These are phyloP conservation scores for Cromileptes altivelis DNA, from an alignment of 2,113 vertebrate species.

Conservation along the genomic window DNA sequence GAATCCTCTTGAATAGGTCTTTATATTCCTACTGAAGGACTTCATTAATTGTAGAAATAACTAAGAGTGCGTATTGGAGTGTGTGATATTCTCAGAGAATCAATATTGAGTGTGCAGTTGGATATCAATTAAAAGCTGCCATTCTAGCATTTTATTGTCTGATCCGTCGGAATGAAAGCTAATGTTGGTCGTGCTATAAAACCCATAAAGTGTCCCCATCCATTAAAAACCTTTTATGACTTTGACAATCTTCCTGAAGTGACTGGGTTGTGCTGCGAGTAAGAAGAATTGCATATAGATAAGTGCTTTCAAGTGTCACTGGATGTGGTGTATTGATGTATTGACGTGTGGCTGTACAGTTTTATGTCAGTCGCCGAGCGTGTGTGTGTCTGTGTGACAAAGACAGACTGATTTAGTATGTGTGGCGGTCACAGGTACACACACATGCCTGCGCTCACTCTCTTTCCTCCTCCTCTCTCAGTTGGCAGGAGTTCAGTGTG, in stretches of 20 bases:
- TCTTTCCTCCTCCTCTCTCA: slow-evolving; percentile 14
- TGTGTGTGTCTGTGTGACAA: slow-evolving; percentile 11
- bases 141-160: slow-evolving; percentile 51
- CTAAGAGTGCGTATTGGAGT: slow-evolving; percentile 41
- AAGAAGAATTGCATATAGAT: slow-evolving; percentile 45
- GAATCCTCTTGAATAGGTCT: slow-evolving; percentile 31
- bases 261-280: slow-evolving; percentile 30
- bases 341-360: slow-evolving; percentile 45
- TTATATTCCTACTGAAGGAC: slow-evolving; percentile 29
- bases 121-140: slow-evolving; percentile 69
- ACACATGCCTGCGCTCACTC: background rate
- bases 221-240: slow-evolving; percentile 72
- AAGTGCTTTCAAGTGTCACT: slow-evolving; percentile 52
- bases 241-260: slow-evolving; percentile 55
- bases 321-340: slow-evolving; percentile 46
- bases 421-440: slow-evolving; percentile 23
- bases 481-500: slow-evolving; percentile 48
- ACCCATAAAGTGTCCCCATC: slow-evolving; percentile 62
- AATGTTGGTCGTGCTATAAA: slow-evolving; percentile 70
- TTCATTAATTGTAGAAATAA: slow-evolving; percentile 60
- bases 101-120: slow-evolving; percentile 53
- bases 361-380: slow-evolving; percentile 9
- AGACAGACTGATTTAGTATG: slow-evolving; percentile 35
- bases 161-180: slow-evolving; percentile 63
- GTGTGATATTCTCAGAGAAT: slow-evolving; percentile 55